These are phyloP conservation scores for Spatulosminthurus flaviceps DNA, from an alignment of 2,888 invertebrate genomes.

Conservation along the genomic window DNA sequence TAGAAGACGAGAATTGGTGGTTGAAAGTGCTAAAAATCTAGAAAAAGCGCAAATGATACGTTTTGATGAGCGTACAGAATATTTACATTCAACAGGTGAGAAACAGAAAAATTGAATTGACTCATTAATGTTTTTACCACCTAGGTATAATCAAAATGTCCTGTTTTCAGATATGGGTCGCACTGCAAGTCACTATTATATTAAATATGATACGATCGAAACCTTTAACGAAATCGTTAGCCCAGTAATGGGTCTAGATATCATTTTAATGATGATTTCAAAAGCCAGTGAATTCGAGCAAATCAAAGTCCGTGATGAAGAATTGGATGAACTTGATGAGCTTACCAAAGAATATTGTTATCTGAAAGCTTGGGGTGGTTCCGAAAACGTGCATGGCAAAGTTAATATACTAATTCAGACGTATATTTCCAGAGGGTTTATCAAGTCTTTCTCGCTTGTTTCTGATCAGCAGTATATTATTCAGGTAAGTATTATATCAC, in stretches of 20 bases:
- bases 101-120: neutral
- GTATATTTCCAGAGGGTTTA: constrained; percentile 81
- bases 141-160: constrained; percentile 36
- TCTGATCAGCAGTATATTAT: constrained; percentile 90
- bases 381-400: constrained; percentile 92
- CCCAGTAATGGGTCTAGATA: constrained; percentile 83
- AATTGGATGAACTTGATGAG: constrained; percentile 86
- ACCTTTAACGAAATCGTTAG: constrained; percentile 85
- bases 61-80: constrained; percentile 84
- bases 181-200: constrained; percentile 97
- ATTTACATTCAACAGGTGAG: constrained; percentile 71
- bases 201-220: constrained; percentile 94
- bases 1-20: constrained; percentile 81
- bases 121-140: no score
- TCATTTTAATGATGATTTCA: constrained; percentile 89
- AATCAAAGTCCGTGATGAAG: constrained; percentile 94
- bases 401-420: constrained; percentile 94
- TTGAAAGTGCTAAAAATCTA: constrained; percentile 81
- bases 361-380: constrained; percentile 80
- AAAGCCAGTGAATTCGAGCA: constrained; percentile 95
- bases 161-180: constrained; percentile 81
- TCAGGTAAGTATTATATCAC: constrained; percentile 71
- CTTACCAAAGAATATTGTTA: constrained; percentile 79
- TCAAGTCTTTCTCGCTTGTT: constrained; percentile 84
- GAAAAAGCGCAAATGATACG: constrained; percentile 95